These are phyloP conservation scores for Miltochrista miniata DNA, from an alignment of 2,888 invertebrate genomes.

Conservation along the genomic window DNA sequence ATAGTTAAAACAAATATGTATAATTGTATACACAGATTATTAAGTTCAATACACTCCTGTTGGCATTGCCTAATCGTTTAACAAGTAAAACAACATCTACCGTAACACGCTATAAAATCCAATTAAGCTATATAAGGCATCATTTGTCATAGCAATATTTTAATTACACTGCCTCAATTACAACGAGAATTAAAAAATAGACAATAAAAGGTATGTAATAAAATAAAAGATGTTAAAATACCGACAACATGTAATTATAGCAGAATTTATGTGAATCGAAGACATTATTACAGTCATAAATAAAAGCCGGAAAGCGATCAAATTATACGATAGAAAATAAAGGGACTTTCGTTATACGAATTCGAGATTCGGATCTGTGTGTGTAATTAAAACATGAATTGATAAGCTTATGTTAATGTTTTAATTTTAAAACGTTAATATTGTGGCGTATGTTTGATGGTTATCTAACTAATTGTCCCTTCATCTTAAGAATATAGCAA, in stretches of 20 bases:
- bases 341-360: constrained; percentile 9
- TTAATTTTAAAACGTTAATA: constrained; percentile 8
- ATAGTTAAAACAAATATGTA: too few species aligned
- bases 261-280: constrained; percentile 60
- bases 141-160: constrained; percentile 8
- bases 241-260: constrained; percentile 56
- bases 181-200: constrained; percentile 4
- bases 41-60: too few species aligned
- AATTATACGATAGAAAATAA: constrained; percentile 47
- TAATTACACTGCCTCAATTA: constrained; percentile 9
- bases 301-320: constrained; percentile 48
- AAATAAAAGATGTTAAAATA: constrained; percentile 40
- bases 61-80: too few species aligned
- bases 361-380: constrained; percentile 5
- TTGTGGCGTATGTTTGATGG: not conserved
- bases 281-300: constrained; percentile 60
- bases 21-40: too few species aligned
- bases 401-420: constrained; percentile 7
- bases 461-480: not conserved
- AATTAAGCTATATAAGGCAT: not conserved
- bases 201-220: constrained; percentile 19
- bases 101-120: not conserved
- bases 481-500: not conserved
- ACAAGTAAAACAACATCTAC: not conserved
- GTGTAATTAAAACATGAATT: constrained; percentile 22